These are phyloP conservation scores for Drosophila seguyi DNA, from an alignment of 1,140 invertebrate genomes.

Conservation along the genomic window DNA sequence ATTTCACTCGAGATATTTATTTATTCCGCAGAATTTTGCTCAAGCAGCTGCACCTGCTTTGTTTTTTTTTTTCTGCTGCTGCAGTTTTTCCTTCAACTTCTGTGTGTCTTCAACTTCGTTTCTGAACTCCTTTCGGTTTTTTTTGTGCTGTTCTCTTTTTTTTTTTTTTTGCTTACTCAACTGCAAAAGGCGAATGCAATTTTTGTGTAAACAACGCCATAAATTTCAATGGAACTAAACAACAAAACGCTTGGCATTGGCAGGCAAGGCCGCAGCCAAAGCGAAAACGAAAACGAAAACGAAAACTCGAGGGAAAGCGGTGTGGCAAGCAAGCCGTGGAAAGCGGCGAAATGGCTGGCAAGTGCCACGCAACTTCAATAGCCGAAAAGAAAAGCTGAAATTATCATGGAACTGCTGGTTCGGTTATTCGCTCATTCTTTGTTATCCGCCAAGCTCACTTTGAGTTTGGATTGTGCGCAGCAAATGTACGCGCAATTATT, in stretches of 20 bases:
- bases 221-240: slow-evolving; percentile 81
- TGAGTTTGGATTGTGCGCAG: slow-evolving; percentile 43
- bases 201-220: slow-evolving; percentile 83
- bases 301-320: background rate
- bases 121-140: slow-evolving; percentile 9
- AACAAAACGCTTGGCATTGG: slow-evolving; percentile 70
- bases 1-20: slow-evolving; percentile 34
- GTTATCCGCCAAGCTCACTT: slow-evolving; percentile 18
- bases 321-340: background rate
- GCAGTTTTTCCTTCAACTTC: background rate
- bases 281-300: background rate
- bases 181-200: slow-evolving; percentile 80
- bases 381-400: slow-evolving; percentile 34
- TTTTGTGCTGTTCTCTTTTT: slow-evolving; percentile 3
- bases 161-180: slow-evolving; percentile 71
- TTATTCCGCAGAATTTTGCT: slow-evolving; percentile 22
- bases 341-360: slow-evolving; percentile 7
- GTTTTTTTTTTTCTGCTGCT: background rate
- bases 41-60: slow-evolving; percentile 37
- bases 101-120: slow-evolving; percentile 15
- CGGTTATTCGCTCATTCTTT: slow-evolving; percentile 38
- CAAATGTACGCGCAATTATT: slow-evolving; percentile 76
- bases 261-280: slow-evolving; percentile 64
- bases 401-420: slow-evolving; percentile 54
- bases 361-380: slow-evolving; percentile 20